Conservation (phyloP, 1,140 invertebrate genomes). For the Drosophila subobscura region DNA sequence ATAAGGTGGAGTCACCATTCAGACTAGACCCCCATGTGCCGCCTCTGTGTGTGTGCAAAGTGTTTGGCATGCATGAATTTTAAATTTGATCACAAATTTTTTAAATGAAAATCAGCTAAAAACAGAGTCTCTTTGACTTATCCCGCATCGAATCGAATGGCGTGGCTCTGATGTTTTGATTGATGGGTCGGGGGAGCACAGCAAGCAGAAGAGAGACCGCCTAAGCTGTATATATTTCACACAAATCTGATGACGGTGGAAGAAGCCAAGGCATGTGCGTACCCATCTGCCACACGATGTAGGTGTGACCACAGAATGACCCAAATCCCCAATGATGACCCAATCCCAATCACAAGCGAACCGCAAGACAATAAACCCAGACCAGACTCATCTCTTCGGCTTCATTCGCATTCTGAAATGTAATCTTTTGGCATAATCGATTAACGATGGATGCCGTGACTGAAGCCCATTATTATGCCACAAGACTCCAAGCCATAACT, state of each 20-base stretch:
- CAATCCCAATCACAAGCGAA: slow-evolving; percentile 9
- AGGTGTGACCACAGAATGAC: slow-evolving; percentile 46
- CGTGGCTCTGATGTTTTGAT: slow-evolving; percentile 40
- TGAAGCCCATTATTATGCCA: slow-evolving; percentile 42
- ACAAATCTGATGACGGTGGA: slow-evolving; percentile 12
- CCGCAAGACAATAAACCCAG: slow-evolving; percentile 38
- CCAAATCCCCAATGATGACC: slow-evolving; percentile 36
- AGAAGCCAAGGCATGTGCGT: slow-evolving; percentile 21
- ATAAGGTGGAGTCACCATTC: too few relatives aligned
- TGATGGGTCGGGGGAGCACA: slow-evolving; percentile 18
- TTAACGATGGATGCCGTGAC: slow-evolving; percentile 56
- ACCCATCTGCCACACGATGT: slow-evolving; percentile 9
- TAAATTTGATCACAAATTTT: slow-evolving; percentile 27
- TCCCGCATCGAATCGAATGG: slow-evolving; percentile 39
- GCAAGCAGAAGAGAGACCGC: slow-evolving; percentile 8
- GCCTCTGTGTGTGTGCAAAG: not conserved
- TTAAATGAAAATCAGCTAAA: slow-evolving; percentile 8
- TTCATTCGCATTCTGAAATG: too few relatives aligned
- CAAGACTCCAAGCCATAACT: not conserved
- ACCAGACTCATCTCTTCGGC: slow-evolving; percentile 13
- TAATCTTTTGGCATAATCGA: slow-evolving; percentile 36
- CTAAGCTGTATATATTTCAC: slow-evolving; percentile 23
- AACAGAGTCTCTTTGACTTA: not conserved
- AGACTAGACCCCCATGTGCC: too few relatives aligned
- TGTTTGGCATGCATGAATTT: slow-evolving; percentile 16